Evolutionary conservation across 2,797 vertebrate genomes (phyloP).

Genomic region (Cirrhinus molitorella): DNA sequence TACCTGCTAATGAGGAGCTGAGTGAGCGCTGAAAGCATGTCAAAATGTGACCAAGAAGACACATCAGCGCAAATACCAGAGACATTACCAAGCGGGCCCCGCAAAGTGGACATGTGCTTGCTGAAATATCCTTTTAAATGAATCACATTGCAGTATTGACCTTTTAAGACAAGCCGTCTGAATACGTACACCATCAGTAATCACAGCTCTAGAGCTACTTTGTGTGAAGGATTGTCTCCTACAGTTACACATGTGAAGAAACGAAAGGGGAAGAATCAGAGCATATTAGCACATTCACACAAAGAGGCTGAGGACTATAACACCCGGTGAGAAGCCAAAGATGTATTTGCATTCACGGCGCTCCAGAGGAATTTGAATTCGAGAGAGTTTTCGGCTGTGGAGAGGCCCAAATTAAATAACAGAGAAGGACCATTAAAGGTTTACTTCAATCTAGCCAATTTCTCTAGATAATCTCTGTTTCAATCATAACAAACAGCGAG

Average conservation of each 20-base stretch:
- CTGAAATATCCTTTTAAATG: slow-evolving; percentile 21
- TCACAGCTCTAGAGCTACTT: not conserved
- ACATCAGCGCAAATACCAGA: not conserved
- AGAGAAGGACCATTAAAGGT: slow-evolving; percentile 45
- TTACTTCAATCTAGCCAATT: slow-evolving; percentile 31
- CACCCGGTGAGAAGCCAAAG: slow-evolving; percentile 26
- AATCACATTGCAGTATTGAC: not conserved
- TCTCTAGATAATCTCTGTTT: slow-evolving; percentile 38
- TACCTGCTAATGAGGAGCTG: slow-evolving; percentile 72
- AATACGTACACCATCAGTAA: not conserved
- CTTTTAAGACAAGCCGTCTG: slow-evolving; percentile 24
- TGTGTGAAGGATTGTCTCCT: slow-evolving; percentile 5
- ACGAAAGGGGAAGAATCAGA: not conserved
- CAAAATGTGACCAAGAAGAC: slow-evolving; percentile 23
- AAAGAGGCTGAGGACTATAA: slow-evolving; percentile 24
- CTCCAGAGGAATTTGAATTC: slow-evolving; percentile 33
- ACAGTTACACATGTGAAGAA: slow-evolving; percentile 3
- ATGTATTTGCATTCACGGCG: slow-evolving; percentile 25
- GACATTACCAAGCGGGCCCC: slow-evolving; percentile 3
- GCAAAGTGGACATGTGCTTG: slow-evolving; percentile 13
- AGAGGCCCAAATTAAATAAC: slow-evolving; percentile 50
- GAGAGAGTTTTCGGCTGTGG: not conserved
- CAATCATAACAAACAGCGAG: slow-evolving; percentile 27
- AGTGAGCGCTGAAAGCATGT: slow-evolving; percentile 25
- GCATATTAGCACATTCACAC: slow-evolving; percentile 22